Evolutionary conservation across 1,140 invertebrate species (phyloP), one percentile per base, ranked within the genome.

Genomic region (Zaprionus davidi): DNA sequence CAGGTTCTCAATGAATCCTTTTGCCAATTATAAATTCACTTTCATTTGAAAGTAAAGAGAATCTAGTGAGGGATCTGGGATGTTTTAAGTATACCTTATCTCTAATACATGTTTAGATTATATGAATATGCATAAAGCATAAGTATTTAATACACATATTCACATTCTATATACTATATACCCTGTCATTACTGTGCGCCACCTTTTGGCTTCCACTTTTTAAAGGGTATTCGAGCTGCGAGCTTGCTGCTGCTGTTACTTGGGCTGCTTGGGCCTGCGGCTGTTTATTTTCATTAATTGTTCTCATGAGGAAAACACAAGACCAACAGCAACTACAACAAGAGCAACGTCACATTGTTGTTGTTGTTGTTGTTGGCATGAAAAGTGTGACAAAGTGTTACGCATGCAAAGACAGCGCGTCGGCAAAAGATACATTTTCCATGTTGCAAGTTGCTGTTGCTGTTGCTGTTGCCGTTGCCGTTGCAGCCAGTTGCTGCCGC

Each of bases 211-310:
- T 5, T 5, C 6, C 15, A 9, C 41, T 9, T 9, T 6, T 20
- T 51, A 17, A 26, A 75, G 67, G 59, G 74, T 66, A 60, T 34
- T 4, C 11, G 2, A 0, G 17, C 46, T 49, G 49, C 58, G 65
- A 12, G 67, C 41, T 56, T 44, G n/a, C 68, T 69, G 63, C 34
- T 73, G 67, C 38, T 76, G 70, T 67, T 76, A 28, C 53, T 73
- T 53, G 12, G 24, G 60, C 59, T 87, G 41, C 68, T 74, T 67
- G 76, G 46, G 85, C 85, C 85, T 70, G 85, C 76, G 85, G 85
- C 86, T 90, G 85, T 90, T 90, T 90, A 90, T 90, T 90, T 90
- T 90, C 85, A 90, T 90, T 90, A 90, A 90, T 90, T 90, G 85
- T 90, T 90, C 85, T 90, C 85, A 90, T 90, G 86, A 82, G 82